phyloP scores from a whole-genome alignment of 2,888 invertebrate genomes.

The Actias luna region DNA sequence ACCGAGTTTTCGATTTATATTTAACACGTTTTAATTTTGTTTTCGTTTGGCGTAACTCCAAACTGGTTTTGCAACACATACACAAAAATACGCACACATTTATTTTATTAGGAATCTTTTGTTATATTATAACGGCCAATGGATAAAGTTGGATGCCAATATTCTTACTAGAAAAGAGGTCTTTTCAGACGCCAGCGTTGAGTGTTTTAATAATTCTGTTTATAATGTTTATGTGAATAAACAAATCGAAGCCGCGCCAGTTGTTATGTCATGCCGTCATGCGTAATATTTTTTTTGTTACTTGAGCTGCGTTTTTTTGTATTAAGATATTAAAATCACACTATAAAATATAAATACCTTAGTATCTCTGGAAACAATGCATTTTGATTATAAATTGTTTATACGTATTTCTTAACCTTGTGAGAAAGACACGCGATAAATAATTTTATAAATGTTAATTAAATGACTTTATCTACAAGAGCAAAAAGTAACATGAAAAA shows the following conservation, averaged over 20 bases:
- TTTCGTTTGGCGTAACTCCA: slow-evolving; percentile 1
- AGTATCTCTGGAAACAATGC: background rate
- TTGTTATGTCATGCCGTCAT: no score
- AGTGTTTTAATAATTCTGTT: background rate
- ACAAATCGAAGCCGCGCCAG: background rate
- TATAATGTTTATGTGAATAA: background rate
- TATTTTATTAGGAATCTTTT: background rate
- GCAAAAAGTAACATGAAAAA: no score
- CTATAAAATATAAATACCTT: no score
- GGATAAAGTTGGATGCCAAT: background rate
- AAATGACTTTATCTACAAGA: no score
- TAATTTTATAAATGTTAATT: no score
- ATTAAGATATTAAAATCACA: no score
- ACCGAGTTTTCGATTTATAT: slow-evolving; percentile 17
- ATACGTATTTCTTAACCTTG: background rate
- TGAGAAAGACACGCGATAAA: no score
- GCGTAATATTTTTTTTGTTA: no score
- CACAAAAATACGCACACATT: no score
- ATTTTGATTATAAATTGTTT: background rate
- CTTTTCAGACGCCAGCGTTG: background rate
- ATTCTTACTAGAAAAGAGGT: background rate
- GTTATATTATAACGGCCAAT: background rate
- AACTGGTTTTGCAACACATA: slow-evolving; percentile 2
- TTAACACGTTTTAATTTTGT: slow-evolving; percentile 9
- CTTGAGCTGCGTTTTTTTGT: no score